A percentile compares a stretch with the other conserved stretches of the same genome.
phyloP scores from a whole-genome alignment of 2,888 invertebrate genomes.

The Leptopilina syphax region DNA sequence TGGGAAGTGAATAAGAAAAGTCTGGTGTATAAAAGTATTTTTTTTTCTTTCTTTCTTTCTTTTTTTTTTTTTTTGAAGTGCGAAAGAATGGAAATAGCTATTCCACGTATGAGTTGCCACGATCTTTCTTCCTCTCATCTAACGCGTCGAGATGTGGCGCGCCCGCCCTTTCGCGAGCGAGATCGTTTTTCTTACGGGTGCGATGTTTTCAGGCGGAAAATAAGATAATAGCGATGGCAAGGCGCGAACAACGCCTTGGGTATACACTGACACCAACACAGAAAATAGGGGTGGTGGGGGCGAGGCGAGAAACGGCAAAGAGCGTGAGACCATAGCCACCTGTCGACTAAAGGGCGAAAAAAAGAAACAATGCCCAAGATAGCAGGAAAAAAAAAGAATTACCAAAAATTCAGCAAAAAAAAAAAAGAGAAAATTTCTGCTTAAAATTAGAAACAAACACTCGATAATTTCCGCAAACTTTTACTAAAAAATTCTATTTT shows the following conservation, averaged over 20 bases:
- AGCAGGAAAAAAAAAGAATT: slow-evolving; percentile 61
- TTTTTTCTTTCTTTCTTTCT: too few species aligned
- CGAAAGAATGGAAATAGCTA: slow-evolving; percentile 12
- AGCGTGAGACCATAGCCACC: slow-evolving; percentile 59
- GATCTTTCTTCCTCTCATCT: slow-evolving; percentile 23
- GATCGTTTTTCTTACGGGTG: slow-evolving; percentile 74
- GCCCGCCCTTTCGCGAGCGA: slow-evolving; percentile 46
- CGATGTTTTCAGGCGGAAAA: slow-evolving; percentile 75
- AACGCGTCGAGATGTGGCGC: slow-evolving; percentile 41
- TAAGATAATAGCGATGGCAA: slow-evolving; percentile 74
- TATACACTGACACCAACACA: slow-evolving; percentile 27
- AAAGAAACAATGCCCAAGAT: slow-evolving; percentile 46
- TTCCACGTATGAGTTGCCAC: slow-evolving; percentile 38
- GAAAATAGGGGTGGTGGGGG: slow-evolving; percentile 49
- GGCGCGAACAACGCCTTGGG: slow-evolving; percentile 63
- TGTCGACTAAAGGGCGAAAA: slow-evolving; percentile 53
- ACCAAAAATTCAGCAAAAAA: slow-evolving; percentile 44
- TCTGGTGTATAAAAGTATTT: neutral
- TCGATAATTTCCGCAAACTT: too few species aligned
- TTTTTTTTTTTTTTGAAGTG: neutral
- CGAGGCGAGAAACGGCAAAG: slow-evolving; percentile 54
- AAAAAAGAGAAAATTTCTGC: too few species aligned
- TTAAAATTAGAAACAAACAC: too few species aligned
- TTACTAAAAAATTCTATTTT: too few species aligned
- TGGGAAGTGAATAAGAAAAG: slow-evolving; percentile 18